These are phyloP conservation scores for Glareola pratincola DNA, from an alignment of 2,113 vertebrate genomes.

Conservation along the genomic window DNA sequence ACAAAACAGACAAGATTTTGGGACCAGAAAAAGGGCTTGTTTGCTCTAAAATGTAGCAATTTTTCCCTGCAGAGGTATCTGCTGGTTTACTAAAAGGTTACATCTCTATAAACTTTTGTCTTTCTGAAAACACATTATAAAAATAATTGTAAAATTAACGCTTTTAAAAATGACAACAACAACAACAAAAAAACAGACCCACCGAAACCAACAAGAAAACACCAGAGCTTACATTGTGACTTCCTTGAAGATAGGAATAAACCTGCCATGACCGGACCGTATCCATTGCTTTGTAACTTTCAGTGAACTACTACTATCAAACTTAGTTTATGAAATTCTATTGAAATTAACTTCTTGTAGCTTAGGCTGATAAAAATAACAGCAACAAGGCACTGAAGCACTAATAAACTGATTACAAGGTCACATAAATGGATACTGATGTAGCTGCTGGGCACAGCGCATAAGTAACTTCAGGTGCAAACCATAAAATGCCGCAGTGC, in stretches of 20 bases:
- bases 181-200: too few relatives aligned
- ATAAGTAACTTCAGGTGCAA: slow-evolving; percentile 69
- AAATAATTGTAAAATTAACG: background rate
- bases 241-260: background rate
- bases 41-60: background rate
- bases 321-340: slow-evolving; percentile 76
- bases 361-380: slow-evolving; percentile 76
- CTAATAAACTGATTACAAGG: slow-evolving; percentile 71
- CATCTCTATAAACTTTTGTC: background rate
- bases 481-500: slow-evolving; percentile 57
- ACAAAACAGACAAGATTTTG: background rate
- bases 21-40: background rate
- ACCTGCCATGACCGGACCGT: background rate
- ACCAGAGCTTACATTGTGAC: background rate
- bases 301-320: slow-evolving; percentile 53
- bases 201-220: background rate
- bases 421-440: slow-evolving; percentile 64
- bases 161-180: background rate
- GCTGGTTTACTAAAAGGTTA: background rate
- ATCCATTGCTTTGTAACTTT: background rate
- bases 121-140: background rate
- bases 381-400: slow-evolving; percentile 60
- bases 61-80: background rate
- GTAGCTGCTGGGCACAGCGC: slow-evolving; percentile 57
- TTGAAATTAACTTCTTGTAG: slow-evolving; percentile 73